phyloP scores from a whole-genome alignment of 2,797 vertebrate genomes.

The Tapirus indicus region DNA sequence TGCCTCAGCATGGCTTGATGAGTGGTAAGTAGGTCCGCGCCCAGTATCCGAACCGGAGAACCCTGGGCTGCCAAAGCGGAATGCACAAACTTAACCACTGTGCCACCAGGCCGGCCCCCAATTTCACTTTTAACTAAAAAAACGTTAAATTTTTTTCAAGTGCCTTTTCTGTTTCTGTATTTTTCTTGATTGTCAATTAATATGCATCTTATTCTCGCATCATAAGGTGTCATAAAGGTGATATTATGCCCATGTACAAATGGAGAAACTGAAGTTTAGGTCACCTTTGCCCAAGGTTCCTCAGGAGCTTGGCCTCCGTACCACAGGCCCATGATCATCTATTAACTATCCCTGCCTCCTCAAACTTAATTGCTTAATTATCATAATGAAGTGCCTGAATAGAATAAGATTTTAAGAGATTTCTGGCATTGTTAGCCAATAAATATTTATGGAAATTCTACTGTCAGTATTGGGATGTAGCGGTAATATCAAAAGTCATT shows the following conservation, averaged over 20 bases:
- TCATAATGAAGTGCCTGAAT: background rate
- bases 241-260: background rate
- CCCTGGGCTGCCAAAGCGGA: too few species aligned
- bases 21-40: too few species aligned
- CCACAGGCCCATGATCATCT: background rate
- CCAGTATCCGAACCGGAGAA: too few species aligned
- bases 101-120: too few species aligned
- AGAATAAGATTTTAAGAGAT: background rate
- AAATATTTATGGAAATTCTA: conserved; percentile 3
- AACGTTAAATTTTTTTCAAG: background rate
- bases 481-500: background rate
- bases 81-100: too few species aligned
- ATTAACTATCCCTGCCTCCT: background rate
- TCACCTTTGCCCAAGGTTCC: background rate
- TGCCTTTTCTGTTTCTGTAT: background rate
- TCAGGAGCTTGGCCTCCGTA: background rate
- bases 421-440: background rate
- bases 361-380: background rate
- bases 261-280: background rate
- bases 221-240: background rate
- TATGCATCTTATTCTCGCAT: background rate
- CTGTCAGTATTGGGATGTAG: background rate
- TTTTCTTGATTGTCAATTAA: background rate
- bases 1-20: too few species aligned
- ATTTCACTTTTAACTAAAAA: background rate